Evolutionary conservation across 2,797 vertebrate genomes (phyloP).

Genomic region (Clarias pachynema): DNA sequence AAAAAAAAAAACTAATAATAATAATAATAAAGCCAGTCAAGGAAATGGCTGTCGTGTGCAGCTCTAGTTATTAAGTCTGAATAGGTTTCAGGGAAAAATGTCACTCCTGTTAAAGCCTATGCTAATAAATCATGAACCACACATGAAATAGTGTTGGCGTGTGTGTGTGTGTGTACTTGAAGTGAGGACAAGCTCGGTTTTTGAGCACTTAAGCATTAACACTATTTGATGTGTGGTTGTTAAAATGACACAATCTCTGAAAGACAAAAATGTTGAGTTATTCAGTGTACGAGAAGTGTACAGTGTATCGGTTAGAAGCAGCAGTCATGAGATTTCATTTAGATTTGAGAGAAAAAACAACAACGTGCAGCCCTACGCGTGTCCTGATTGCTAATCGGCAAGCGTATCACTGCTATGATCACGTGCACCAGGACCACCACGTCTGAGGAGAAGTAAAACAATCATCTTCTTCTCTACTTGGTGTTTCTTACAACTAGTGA

Average conservation of each 20-base stretch:
- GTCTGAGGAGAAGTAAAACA: slow-evolving; percentile 19
- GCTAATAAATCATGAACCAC: slow-evolving; percentile 67
- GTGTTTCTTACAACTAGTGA: slow-evolving; percentile 68
- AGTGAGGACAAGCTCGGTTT: too few species aligned
- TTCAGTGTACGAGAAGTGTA: slow-evolving; percentile 51
- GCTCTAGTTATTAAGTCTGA: slow-evolving; percentile 9
- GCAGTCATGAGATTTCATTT: slow-evolving; percentile 59
- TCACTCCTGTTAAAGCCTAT: slow-evolving; percentile 59
- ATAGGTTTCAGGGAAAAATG: slow-evolving; percentile 1
- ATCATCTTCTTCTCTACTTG: slow-evolving; percentile 43
- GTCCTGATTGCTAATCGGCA: too few species aligned
- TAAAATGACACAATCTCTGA: not conserved
- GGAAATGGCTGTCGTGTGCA: not conserved
- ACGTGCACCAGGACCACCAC: slow-evolving; percentile 48
- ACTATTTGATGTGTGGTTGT: slow-evolving; percentile 73
- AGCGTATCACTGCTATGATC: too few species aligned
- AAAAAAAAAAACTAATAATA: not conserved
- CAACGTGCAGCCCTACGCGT: slow-evolving; percentile 77
- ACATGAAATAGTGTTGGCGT: slow-evolving; percentile 73
- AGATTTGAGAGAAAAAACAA: slow-evolving; percentile 60
- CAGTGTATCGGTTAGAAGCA: slow-evolving; percentile 11
- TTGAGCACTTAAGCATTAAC: slow-evolving; percentile 69
- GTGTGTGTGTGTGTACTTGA: slow-evolving; percentile 51
- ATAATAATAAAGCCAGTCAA: slow-evolving; percentile 3
- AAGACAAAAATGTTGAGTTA: slow-evolving; percentile 33